phyloP scores from a whole-genome alignment of 2,797 vertebrate species.

The Acanthornis magna region DNA sequence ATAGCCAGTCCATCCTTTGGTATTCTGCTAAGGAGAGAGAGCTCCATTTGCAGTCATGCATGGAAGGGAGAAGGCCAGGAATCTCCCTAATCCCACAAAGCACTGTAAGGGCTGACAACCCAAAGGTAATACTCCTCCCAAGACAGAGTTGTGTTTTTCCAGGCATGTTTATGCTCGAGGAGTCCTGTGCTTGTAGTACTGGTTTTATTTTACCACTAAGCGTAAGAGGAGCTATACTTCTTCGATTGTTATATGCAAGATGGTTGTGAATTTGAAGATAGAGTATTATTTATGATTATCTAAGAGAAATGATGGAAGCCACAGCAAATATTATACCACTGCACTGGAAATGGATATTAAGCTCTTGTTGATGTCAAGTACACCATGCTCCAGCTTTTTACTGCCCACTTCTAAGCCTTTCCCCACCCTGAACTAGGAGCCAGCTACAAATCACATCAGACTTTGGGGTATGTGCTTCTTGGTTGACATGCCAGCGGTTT shows the following conservation, averaged over 20 bases:
- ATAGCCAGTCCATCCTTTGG: background rate
- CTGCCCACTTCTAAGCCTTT: background rate
- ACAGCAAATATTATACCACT: background rate
- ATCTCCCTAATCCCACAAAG: background rate
- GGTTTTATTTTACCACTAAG: background rate
- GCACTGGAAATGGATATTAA: background rate
- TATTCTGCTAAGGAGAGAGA: background rate
- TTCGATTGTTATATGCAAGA: background rate
- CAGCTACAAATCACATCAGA: background rate
- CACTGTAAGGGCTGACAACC: background rate
- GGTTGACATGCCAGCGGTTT: background rate
- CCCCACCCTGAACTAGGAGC: background rate
- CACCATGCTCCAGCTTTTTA: background rate
- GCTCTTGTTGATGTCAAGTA: background rate
- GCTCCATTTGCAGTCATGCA: background rate
- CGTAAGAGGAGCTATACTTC: background rate
- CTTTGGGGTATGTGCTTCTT: background rate
- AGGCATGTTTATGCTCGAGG: background rate
- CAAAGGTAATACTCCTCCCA: background rate
- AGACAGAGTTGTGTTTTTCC: background rate
- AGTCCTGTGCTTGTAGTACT: background rate
- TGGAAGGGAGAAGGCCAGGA: background rate
- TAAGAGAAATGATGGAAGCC: background rate
- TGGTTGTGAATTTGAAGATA: background rate
- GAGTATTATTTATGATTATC: background rate